Evolutionary conservation across 1,140 invertebrate species (phyloP).

Genomic region (Heterodera schachtii): DNA sequence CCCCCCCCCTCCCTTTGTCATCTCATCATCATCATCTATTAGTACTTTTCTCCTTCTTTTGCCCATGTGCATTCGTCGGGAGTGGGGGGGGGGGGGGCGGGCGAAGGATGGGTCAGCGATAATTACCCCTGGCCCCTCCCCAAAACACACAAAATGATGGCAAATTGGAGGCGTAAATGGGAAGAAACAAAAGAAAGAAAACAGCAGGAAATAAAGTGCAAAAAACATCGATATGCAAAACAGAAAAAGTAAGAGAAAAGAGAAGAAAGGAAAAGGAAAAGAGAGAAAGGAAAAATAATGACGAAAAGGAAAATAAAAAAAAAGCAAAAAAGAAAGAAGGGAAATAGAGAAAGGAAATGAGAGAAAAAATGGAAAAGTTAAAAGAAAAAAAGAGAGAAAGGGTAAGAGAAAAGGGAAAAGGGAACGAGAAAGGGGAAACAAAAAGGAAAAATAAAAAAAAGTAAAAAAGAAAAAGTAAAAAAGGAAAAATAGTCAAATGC

Average conservation of each 20-base stretch:
- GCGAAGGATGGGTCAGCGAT: not conserved
- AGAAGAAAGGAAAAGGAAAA: not conserved
- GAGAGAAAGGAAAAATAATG: not conserved
- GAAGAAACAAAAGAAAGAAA: not conserved
- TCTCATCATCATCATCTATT: not conserved
- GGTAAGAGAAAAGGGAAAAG: not conserved
- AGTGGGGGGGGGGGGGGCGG: not conserved
- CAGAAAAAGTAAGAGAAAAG: not conserved
- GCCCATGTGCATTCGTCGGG: constrained; percentile 8
- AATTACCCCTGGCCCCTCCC: not conserved
- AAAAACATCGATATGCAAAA: not conserved
- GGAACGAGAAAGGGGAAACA: too few relatives aligned
- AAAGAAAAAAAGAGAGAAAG: not conserved
- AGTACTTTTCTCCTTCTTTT: not conserved
- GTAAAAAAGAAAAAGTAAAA: too few relatives aligned
- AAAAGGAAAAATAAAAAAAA: too few relatives aligned
- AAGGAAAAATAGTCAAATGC: too few relatives aligned
- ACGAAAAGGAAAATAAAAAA: not conserved
- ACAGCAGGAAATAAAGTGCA: not conserved
- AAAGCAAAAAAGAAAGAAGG: not conserved
- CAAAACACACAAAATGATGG: not conserved
- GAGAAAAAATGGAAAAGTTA: not conserved
- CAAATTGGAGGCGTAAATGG: constrained; percentile 13
- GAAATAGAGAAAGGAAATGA: too few relatives aligned
- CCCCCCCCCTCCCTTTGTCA: not conserved